Conservation (phyloP, 2,888 invertebrate genomes). For the Muscina levida region DNA sequence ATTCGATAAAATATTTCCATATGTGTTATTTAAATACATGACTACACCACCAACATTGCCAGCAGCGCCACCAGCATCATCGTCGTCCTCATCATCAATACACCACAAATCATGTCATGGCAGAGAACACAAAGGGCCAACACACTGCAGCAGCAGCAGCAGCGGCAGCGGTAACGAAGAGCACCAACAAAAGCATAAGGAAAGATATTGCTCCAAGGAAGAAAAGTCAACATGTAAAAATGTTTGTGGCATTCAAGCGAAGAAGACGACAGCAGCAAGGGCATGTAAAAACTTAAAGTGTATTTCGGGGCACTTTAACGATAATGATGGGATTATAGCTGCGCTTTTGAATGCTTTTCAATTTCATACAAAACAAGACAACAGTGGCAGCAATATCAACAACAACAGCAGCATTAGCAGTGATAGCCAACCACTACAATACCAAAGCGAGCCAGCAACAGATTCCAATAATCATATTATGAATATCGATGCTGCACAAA, state of each 20-base stretch:
- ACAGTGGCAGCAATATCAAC: conserved; percentile 55
- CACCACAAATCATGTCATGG: conserved; percentile 60
- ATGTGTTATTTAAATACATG: conserved; percentile 79
- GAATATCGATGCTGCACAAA: conserved; percentile 42
- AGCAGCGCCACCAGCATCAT: conserved; percentile 68
- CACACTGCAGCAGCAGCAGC: too few relatives aligned
- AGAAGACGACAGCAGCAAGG: conserved; percentile 54
- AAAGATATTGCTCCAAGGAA: conserved; percentile 70
- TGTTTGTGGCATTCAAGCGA: conserved; percentile 39
- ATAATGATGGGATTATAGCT: conserved; percentile 79
- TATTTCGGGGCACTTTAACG: conserved; percentile 70
- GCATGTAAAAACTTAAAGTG: conserved; percentile 55
- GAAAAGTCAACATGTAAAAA: conserved; percentile 64
- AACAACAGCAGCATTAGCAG: conserved; percentile 27
- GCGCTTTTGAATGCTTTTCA: conserved; percentile 79
- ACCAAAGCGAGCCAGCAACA: conserved; percentile 35
- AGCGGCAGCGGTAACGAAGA: too few relatives aligned
- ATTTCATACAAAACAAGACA: conserved; percentile 77
- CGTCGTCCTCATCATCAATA: conserved; percentile 52
- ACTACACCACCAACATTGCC: conserved; percentile 74
- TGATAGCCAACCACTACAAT: conserved; percentile 22
- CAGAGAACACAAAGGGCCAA: conserved; percentile 71
- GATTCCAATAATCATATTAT: conserved; percentile 52
- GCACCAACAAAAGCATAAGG: conserved; percentile 54
- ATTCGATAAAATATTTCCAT: conserved; percentile 79